phyloP scores from a whole-genome alignment of 2,113 vertebrate genomes.

The Sylvietta virens region DNA sequence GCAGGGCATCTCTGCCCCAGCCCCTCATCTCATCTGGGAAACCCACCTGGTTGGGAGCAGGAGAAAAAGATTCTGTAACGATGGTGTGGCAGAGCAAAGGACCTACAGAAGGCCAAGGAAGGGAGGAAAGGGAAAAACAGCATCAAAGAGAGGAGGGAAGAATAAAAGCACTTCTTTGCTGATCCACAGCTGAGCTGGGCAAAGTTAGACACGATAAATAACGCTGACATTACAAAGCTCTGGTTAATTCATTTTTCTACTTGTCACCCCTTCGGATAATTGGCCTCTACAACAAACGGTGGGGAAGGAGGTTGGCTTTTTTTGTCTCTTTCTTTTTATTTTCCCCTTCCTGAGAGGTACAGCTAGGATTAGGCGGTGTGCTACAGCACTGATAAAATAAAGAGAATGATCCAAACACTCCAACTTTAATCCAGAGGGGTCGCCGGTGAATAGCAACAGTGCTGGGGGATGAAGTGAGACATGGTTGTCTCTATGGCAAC shows the following conservation, averaged over 20 bases:
- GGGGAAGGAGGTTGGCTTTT: conserved; percentile 9
- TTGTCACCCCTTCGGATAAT: conserved; percentile 64
- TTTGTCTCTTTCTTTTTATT: background rate
- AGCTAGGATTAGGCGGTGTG: conserved; percentile 29
- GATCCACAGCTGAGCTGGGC: conserved; percentile 60
- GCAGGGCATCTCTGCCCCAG: background rate
- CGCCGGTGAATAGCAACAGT: background rate
- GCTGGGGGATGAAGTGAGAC: conserved; percentile 35
- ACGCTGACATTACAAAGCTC: conserved; percentile 43
- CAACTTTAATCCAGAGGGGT: conserved; percentile 54
- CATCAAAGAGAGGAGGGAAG: conserved; percentile 36
- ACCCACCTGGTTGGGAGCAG: background rate
- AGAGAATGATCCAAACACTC: conserved; percentile 30
- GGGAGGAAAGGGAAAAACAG: background rate
- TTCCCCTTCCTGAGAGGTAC: background rate
- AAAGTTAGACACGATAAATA: conserved; percentile 65
- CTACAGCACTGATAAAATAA: conserved; percentile 10
- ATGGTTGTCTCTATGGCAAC: conserved; percentile 72
- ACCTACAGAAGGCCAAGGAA: background rate
- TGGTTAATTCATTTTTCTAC: conserved; percentile 58
- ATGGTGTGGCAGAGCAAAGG: background rate
- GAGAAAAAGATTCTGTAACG: background rate
- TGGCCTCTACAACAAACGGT: conserved; percentile 46
- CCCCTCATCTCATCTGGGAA: background rate
- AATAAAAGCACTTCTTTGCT: conserved; percentile 36